Conservation (phyloP, 2,888 invertebrate genomes). For the Heteromyza rotundicornis region DNA sequence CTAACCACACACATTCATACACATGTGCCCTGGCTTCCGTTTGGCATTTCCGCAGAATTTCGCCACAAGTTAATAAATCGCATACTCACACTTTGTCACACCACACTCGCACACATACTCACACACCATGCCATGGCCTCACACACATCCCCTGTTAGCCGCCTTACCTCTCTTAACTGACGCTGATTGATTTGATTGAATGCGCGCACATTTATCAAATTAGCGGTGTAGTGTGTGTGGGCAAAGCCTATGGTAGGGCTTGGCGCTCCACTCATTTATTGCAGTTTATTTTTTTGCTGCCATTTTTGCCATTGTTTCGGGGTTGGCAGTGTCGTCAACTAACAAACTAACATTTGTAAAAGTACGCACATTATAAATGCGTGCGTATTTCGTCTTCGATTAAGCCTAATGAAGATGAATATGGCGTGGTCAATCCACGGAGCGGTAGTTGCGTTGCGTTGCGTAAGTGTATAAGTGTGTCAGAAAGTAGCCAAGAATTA, state of each 20-base stretch:
- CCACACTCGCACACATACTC: too few relatives aligned
- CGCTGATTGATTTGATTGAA: constrained; percentile 56
- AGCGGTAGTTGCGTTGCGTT: constrained; percentile 1
- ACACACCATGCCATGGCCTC: neutral
- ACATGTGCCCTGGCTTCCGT: constrained; percentile 1
- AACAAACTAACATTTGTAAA: constrained; percentile 43
- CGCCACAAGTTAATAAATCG: neutral
- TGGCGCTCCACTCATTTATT: neutral
- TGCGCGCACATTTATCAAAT: constrained; percentile 53
- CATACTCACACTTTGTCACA: neutral
- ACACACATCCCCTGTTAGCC: neutral
- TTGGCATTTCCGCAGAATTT: neutral
- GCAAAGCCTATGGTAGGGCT: constrained; percentile 9
- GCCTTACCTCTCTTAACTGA: neutral
- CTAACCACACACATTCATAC: constrained; percentile 17
- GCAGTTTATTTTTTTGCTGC: too few relatives aligned
- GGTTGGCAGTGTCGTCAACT: constrained; percentile 49
- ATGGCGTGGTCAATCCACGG: constrained; percentile 37
- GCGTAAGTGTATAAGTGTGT: neutral
- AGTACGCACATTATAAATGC: constrained; percentile 21
- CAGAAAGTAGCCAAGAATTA: constrained; percentile 33
- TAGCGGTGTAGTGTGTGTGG: constrained; percentile 27
- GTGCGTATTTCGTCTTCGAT: constrained; percentile 11
- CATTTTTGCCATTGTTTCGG: too few relatives aligned
- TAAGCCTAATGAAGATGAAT: constrained; percentile 48